phyloP scores from a whole-genome alignment of 2,797 vertebrate species.

The Lemur catta region DNA sequence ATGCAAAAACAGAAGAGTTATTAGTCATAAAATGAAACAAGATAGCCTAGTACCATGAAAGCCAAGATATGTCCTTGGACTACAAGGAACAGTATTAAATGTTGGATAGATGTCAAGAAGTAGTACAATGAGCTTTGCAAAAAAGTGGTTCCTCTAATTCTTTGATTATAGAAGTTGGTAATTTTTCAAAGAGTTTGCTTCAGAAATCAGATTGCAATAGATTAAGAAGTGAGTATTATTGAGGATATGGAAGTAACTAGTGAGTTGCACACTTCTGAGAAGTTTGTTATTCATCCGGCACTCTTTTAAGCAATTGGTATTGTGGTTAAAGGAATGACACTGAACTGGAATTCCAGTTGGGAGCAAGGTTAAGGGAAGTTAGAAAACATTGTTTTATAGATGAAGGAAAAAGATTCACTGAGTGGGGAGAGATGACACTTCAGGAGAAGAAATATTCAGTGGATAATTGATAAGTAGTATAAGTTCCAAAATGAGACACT shows the following conservation, averaged over 20 bases:
- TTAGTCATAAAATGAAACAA: neutral
- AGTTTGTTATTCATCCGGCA: neutral
- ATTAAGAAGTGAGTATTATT: neutral
- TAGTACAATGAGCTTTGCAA: neutral
- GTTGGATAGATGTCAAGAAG: neutral
- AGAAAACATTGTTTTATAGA: neutral
- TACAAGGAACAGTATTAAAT: neutral
- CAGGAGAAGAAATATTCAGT: neutral
- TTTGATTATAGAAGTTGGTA: neutral
- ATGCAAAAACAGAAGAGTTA: neutral
- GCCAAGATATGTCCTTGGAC: no score
- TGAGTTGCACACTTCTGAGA: neutral
- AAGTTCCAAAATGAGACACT: neutral
- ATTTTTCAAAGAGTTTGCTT: neutral
- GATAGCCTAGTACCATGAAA: neutral
- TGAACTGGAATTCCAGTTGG: accelerated
- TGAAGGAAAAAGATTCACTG: neutral
- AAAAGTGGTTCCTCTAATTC: neutral
- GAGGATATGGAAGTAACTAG: neutral
- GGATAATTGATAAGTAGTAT: neutral
- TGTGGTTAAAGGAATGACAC: neutral
- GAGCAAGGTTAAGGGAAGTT: neutral
- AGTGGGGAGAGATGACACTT: neutral
- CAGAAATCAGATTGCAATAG: neutral
- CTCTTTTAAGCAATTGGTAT: neutral